Conservation (phyloP, 1,140 invertebrate species). For the Penaeus indicus region DNA sequence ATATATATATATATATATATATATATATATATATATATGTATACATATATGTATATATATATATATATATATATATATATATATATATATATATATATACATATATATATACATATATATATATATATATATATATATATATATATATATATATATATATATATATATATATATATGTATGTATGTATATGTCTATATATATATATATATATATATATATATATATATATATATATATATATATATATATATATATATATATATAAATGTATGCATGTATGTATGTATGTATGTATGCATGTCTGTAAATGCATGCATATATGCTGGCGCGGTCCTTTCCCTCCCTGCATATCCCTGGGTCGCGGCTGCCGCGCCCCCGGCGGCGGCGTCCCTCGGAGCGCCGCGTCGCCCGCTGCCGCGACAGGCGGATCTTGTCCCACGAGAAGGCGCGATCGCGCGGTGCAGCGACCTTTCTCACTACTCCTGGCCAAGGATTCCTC, state of each 20-base stretch:
- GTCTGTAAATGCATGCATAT: constrained; percentile 1
- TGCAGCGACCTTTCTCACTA: too few relatives aligned
- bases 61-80: constrained; percentile 40
- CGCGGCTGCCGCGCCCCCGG: too few relatives aligned
- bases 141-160: constrained; percentile 9
- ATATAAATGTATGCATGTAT: not conserved
- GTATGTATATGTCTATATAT: not conserved
- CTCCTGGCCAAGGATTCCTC: too few relatives aligned
- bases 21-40: constrained; percentile 25
- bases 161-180: not conserved
- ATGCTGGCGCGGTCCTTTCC: too few relatives aligned
- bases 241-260: not conserved
- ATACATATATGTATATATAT: constrained; percentile 35
- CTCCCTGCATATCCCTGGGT: too few relatives aligned
- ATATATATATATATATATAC: not conserved
- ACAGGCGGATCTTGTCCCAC: too few relatives aligned
- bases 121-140: constrained; percentile 6
- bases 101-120: not conserved
- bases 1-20: constrained; percentile 36
- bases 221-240: not conserved
- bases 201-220: not conserved
- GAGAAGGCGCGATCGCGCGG: too few relatives aligned
- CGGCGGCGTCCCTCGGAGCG: too few relatives aligned
- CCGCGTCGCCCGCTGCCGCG: too few relatives aligned
- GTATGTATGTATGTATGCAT: constrained; percentile 3